phyloP scores from a whole-genome alignment of 2,888 invertebrate genomes.

The Dascillus cervinus region DNA sequence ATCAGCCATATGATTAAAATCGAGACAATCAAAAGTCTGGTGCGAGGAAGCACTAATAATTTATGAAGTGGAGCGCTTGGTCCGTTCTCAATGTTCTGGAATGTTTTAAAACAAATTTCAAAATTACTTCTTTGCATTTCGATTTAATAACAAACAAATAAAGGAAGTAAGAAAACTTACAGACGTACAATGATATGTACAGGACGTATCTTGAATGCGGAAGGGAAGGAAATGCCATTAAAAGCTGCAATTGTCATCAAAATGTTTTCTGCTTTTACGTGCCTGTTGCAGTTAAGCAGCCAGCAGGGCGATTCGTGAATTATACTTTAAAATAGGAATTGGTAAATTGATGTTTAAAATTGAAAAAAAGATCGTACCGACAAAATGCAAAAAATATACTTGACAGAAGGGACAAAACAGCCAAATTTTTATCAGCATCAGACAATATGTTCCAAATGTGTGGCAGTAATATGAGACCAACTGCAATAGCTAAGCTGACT shows the following conservation, averaged over 20 bases:
- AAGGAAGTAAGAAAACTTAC: no score
- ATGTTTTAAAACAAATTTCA: no score
- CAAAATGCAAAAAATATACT: no score
- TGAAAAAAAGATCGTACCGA: not conserved
- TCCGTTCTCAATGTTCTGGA: no score
- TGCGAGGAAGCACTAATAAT: no score
- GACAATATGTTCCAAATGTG: conserved; percentile 28
- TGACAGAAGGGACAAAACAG: no score
- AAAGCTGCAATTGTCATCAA: conserved; percentile 37
- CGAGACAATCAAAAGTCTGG: conserved; percentile 23
- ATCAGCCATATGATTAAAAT: not conserved
- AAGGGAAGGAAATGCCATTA: conserved; percentile 38
- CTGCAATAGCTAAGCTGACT: not conserved
- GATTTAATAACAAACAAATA: no score
- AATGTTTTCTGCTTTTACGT: conserved; percentile 37
- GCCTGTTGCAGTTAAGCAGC: no score
- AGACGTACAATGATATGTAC: conserved; percentile 44
- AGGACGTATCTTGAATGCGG: conserved; percentile 44
- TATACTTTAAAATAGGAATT: no score
- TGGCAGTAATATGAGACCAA: conserved; percentile 3
- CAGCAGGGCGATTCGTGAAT: conserved; percentile 42
- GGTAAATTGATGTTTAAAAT: no score
- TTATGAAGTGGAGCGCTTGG: no score
- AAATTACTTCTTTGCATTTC: no score
- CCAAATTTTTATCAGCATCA: conserved; percentile 42